Evolutionary conservation across 2,113 vertebrate species (phyloP).

Genomic region (Crotalus horridus): DNA sequence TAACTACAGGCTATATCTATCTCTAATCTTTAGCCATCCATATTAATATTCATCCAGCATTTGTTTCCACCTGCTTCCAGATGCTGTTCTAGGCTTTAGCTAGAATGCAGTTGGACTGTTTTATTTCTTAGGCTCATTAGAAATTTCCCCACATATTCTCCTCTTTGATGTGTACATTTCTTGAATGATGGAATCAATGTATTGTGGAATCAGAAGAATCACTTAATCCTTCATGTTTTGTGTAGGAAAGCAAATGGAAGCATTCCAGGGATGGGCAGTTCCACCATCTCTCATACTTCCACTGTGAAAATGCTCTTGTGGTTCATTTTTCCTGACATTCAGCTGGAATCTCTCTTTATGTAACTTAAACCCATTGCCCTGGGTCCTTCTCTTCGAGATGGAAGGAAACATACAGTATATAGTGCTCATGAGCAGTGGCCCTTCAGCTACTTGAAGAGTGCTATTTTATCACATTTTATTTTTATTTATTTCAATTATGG

Average conservation of each 20-base stretch:
- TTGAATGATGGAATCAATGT: neutral
- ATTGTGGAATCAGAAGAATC: neutral
- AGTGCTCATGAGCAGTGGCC: neutral
- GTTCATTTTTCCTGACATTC: neutral
- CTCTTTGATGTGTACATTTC: neutral
- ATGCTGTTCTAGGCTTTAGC: neutral
- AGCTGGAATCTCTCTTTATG: neutral
- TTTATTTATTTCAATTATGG: neutral
- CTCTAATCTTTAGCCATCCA: neutral
- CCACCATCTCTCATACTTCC: neutral
- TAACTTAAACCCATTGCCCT: neutral
- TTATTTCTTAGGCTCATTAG: neutral
- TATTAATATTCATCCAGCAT: neutral
- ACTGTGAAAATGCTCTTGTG: neutral
- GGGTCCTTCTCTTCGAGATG: neutral
- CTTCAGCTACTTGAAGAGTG: neutral
- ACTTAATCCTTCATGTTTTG: neutral
- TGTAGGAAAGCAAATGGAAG: neutral
- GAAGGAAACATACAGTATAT: neutral
- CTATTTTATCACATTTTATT: neutral
- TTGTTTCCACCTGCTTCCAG: neutral
- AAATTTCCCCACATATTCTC: neutral
- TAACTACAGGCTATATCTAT: neutral
- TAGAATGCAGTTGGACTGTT: neutral
- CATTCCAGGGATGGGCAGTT: neutral